Evolutionary conservation across 2,888 invertebrate genomes (phyloP).

Genomic region (Dioctria rufipes): DNA sequence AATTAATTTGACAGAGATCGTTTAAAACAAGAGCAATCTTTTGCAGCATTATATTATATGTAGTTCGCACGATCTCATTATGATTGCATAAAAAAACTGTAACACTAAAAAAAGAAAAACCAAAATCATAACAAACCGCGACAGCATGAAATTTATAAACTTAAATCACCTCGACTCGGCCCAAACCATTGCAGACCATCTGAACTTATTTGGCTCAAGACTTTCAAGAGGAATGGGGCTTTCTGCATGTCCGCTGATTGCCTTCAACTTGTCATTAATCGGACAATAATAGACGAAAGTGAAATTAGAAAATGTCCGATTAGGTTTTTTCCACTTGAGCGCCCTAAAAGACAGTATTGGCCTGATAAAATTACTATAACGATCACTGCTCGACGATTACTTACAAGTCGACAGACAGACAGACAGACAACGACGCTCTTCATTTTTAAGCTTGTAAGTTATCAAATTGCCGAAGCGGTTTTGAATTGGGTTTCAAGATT

Average conservation of each 20-base stretch:
- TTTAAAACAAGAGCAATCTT: background rate
- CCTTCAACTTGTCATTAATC: slow-evolving; percentile 28
- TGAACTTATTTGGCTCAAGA: background rate
- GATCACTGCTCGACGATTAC: too few species aligned
- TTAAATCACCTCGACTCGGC: background rate
- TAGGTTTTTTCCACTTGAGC: slow-evolving; percentile 28
- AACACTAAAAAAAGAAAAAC: too few species aligned
- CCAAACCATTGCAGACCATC: too few species aligned
- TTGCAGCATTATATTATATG: background rate
- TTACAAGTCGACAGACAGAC: background rate
- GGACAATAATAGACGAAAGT: slow-evolving; percentile 28
- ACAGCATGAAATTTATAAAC: background rate
- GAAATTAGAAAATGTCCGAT: slow-evolving; percentile 31
- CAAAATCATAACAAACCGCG: background rate
- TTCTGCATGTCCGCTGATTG: background rate
- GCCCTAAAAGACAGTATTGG: slow-evolving; percentile 24
- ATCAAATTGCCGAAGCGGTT: slow-evolving; percentile 22
- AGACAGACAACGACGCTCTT: slow-evolving; percentile 20
- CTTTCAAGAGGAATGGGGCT: background rate
- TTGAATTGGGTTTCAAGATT: background rate
- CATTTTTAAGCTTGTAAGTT: slow-evolving; percentile 13
- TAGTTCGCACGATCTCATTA: background rate
- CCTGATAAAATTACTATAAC: slow-evolving; percentile 24
- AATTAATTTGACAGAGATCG: background rate
- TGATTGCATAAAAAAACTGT: background rate